Conservation (phyloP, 53 echinoderm and acorn worm genomes). For the Echinarachnius parma region DNA sequence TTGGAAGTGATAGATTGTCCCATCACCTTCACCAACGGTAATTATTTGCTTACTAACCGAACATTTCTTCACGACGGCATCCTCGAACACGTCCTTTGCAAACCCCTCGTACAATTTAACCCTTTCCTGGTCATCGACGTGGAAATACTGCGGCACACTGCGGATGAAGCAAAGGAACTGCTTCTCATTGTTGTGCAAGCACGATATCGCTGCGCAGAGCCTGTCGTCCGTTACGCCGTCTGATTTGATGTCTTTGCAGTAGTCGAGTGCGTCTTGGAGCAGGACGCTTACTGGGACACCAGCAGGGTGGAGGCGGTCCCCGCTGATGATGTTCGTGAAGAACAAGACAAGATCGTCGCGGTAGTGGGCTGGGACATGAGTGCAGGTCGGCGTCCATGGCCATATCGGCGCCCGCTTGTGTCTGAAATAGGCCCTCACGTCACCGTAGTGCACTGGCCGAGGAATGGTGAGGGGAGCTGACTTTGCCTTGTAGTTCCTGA, state of each 20-base stretch:
- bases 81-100: background rate
- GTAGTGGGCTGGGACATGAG: background rate
- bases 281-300: too few relatives aligned
- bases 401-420: background rate
- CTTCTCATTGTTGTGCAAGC: too few relatives aligned
- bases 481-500: too few relatives aligned
- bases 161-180: constrained; percentile 25
- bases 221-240: too few relatives aligned
- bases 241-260: background rate
- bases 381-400: background rate
- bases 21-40: too few relatives aligned
- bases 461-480: too few relatives aligned
- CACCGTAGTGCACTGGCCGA: constrained; percentile 5
- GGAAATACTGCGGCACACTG: constrained; percentile 33
- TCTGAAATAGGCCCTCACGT: constrained; percentile 1
- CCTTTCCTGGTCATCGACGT: constrained; percentile 8
- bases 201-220: too few relatives aligned
- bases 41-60: too few relatives aligned
- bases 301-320: background rate
- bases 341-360: constrained; percentile 7
- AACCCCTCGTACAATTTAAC: constrained; percentile 24
- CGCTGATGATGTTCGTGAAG: background rate
- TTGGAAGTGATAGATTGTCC: too few relatives aligned
- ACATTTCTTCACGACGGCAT: background rate
- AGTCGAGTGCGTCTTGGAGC: background rate